A percentile compares a stretch with the other conserved stretches of the same genome.
These are phyloP conservation scores for Petaurus breviceps DNA, from an alignment of 2,113 vertebrate genomes.

Conservation along the genomic window DNA sequence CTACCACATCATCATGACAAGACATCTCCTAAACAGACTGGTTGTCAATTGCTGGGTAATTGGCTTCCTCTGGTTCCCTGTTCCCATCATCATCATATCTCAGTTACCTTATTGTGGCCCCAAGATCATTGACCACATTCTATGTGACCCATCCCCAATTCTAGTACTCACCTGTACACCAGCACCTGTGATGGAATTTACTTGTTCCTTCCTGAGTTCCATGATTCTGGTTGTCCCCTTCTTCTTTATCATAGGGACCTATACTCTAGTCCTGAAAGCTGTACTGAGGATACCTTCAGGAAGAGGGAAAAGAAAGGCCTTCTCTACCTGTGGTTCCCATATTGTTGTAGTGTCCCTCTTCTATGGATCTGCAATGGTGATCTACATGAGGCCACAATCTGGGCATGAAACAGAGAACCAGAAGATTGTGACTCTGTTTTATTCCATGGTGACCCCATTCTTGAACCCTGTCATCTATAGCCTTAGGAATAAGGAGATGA, in stretches of 20 bases:
- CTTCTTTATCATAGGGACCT: constrained; percentile 59
- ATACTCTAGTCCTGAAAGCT: constrained; percentile 36
- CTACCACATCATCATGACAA: constrained; percentile 56
- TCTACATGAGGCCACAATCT: constrained; percentile 64
- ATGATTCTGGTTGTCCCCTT: constrained; percentile 57
- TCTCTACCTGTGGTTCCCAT: constrained; percentile 76
- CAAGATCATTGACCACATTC: constrained; percentile 59
- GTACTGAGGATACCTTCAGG: constrained; percentile 33
- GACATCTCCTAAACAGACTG: constrained; percentile 25
- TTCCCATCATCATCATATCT: constrained; percentile 55
- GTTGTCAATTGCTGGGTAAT: constrained; percentile 56
- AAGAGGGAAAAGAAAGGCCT: constrained; percentile 64
- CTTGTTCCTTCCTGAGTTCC: constrained; percentile 68
- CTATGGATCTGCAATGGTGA: constrained; percentile 66
- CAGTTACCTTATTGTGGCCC: constrained; percentile 54
- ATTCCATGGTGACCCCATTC: constrained; percentile 57
- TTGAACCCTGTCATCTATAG: constrained; percentile 76
- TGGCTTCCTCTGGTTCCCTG: constrained; percentile 60
- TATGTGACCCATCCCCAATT: constrained; percentile 63
- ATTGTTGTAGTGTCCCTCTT: constrained; percentile 66
- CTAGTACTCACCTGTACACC: constrained; percentile 51
- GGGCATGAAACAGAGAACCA: background rate
- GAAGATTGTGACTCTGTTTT: constrained; percentile 70
- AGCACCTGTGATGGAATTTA: constrained; percentile 46
- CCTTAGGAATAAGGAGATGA: constrained; percentile 70